Evolutionary conservation across 2,797 vertebrate species (phyloP).

Genomic region (Neosilurus hyrtlii): DNA sequence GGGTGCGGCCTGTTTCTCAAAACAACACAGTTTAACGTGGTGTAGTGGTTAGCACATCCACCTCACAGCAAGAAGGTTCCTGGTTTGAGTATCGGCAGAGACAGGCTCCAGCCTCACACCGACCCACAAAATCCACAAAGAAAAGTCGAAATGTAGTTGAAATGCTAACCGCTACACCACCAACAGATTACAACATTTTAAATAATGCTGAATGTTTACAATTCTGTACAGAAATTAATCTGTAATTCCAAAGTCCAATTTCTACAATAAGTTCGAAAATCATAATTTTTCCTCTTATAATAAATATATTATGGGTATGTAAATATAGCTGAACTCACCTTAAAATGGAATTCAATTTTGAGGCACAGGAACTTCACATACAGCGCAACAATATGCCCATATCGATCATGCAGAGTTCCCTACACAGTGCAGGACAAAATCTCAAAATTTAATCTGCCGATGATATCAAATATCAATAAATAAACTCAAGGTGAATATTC

Average conservation of each 20-base stretch:
- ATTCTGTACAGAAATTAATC: no score
- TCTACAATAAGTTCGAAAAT: neutral
- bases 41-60: no score
- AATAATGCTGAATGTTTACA: no score
- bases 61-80: no score
- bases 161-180: no score
- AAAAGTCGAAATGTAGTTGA: no score
- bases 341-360: conserved; percentile 92
- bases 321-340: conserved; percentile 70
- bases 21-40: no score
- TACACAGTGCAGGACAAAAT: conserved; percentile 57
- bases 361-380: conserved; percentile 83
- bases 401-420: conserved; percentile 91
- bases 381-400: conserved; percentile 89
- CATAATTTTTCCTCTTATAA: neutral
- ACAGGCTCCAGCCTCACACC: no score
- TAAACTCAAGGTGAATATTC: neutral
- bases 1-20: no score
- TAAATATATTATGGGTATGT: neutral
- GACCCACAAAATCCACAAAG: no score
- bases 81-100: no score
- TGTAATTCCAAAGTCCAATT: neutral
- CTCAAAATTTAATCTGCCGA: neutral
- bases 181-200: no score
- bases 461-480: neutral